These are phyloP conservation scores for Hylia prasina DNA, from an alignment of 2,113 vertebrate species.

Conservation along the genomic window DNA sequence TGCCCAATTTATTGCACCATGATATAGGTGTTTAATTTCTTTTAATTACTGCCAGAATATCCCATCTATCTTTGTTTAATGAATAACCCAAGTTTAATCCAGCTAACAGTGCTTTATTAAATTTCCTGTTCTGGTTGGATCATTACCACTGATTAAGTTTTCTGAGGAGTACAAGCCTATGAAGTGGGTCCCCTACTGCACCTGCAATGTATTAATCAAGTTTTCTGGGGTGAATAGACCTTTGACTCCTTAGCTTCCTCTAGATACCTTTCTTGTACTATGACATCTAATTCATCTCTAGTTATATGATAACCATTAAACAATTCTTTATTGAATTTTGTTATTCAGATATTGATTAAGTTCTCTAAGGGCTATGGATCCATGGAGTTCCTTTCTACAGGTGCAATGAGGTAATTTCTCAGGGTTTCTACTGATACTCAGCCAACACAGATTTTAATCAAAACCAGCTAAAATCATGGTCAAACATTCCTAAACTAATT, in stretches of 20 bases:
- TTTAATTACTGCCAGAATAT: neutral
- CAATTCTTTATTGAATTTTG: neutral
- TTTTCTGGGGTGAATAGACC: neutral
- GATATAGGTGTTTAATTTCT: neutral
- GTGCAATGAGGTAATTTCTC: neutral
- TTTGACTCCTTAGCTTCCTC: neutral
- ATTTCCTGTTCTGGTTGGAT: neutral
- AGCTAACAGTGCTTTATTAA: neutral
- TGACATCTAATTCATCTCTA: neutral
- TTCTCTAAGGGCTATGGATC: neutral
- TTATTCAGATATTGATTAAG: neutral
- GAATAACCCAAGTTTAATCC: neutral
- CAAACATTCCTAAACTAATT: neutral
- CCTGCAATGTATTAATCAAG: neutral
- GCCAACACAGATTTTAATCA: neutral
- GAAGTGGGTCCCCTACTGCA: neutral
- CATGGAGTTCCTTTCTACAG: neutral
- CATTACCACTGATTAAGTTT: neutral
- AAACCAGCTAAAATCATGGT: neutral
- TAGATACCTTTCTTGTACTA: neutral
- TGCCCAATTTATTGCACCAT: neutral
- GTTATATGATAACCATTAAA: neutral
- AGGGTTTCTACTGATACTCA: neutral
- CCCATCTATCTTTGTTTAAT: neutral
- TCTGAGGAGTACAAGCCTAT: neutral